phyloP scores from a whole-genome alignment of 2,888 invertebrate genomes.

The Synanthedon myopaeformis region DNA sequence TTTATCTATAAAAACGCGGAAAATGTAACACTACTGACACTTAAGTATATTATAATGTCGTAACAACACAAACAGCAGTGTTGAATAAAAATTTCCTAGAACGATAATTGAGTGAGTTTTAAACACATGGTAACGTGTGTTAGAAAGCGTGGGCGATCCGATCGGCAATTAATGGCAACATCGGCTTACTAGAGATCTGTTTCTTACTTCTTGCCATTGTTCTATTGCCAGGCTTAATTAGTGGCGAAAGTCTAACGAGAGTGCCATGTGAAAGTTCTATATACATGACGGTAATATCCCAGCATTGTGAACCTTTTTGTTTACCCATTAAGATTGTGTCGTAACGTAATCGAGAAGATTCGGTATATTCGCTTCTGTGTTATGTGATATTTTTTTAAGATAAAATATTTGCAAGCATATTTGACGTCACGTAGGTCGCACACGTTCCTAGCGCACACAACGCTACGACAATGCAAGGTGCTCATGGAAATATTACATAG shows the following conservation, averaged over 20 bases:
- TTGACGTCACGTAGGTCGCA: too few relatives aligned
- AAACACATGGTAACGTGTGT: conserved; percentile 17
- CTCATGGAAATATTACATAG: too few relatives aligned
- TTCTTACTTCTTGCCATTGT: conserved; percentile 59
- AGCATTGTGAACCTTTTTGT: conserved; percentile 33
- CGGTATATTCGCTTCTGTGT: too few relatives aligned
- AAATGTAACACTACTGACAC: too few relatives aligned
- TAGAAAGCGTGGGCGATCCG: conserved; percentile 64
- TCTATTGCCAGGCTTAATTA: conserved; percentile 60
- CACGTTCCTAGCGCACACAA: too few relatives aligned
- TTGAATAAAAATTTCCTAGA: conserved; percentile 7
- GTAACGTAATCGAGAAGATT: neutral
- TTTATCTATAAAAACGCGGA: too few relatives aligned
- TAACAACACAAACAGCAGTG: neutral
- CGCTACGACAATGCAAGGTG: too few relatives aligned
- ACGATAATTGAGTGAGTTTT: conserved; percentile 34
- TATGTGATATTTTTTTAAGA: too few relatives aligned
- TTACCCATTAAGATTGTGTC: conserved; percentile 2
- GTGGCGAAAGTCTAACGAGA: conserved; percentile 64
- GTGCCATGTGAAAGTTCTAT: conserved; percentile 52
- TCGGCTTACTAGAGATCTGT: conserved; percentile 50
- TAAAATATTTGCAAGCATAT: too few relatives aligned
- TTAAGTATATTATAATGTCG: too few relatives aligned
- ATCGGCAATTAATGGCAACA: conserved; percentile 61
- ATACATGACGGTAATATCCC: conserved; percentile 28